Conservation (phyloP, 2,113 vertebrate genomes). For the Taxidea taxus region DNA sequence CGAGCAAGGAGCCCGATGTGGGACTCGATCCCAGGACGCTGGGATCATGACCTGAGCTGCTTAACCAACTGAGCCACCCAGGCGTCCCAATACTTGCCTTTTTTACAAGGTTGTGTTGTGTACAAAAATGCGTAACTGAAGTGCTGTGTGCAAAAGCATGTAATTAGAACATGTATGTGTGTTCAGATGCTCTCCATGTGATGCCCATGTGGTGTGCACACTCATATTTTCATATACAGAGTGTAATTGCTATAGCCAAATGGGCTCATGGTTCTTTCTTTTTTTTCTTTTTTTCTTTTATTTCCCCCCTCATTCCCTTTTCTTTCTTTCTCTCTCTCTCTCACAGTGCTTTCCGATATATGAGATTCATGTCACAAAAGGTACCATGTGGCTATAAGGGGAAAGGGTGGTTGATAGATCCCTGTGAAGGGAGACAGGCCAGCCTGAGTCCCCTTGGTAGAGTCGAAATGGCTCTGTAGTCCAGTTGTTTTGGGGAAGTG, state of each 20-base stretch:
- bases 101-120: not conserved
- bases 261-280: not conserved
- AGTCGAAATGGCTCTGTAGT: not conserved
- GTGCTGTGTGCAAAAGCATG: not conserved
- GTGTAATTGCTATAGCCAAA: not conserved
- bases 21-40: too few relatives aligned
- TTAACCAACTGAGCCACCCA: too few relatives aligned
- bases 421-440: not conserved
- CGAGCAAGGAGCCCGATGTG: too few relatives aligned
- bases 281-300: too few relatives aligned
- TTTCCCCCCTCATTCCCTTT: too few relatives aligned
- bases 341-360: not conserved
- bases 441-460: not conserved
- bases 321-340: too few relatives aligned
- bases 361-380: not conserved
- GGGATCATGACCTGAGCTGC: too few relatives aligned
- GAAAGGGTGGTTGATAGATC: not conserved
- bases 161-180: not conserved
- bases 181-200: not conserved
- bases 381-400: not conserved
- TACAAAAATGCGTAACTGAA: not conserved
- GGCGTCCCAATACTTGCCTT: too few relatives aligned
- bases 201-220: not conserved
- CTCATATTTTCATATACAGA: not conserved
- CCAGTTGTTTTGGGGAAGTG: not conserved